phyloP scores from a whole-genome alignment of 2,113 vertebrate species.

The Dascyllus trimaculatus region DNA sequence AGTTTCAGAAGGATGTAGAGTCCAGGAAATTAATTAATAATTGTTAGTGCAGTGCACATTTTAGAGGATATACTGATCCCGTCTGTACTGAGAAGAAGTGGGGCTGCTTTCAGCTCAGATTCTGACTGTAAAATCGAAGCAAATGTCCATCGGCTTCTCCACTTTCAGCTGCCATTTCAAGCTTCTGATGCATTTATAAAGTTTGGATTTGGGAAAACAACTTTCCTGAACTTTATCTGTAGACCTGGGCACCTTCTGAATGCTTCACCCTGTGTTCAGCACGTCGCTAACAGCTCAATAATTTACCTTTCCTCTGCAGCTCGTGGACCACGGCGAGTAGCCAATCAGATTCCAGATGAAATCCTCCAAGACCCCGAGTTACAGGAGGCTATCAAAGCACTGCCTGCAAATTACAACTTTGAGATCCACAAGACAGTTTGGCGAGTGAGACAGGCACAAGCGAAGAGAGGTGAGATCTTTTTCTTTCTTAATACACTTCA shows the following conservation, averaged over 20 bases:
- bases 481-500: not conserved
- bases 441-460: constrained; percentile 90
- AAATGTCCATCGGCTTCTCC: not conserved
- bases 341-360: constrained; percentile 93
- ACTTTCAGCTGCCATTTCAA: constrained; percentile 10
- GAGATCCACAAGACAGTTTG: constrained; percentile 98
- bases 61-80: not conserved
- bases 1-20: not conserved
- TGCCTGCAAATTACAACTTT: constrained; percentile 98
- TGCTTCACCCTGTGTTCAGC: not conserved
- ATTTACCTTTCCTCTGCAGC: constrained; percentile 64
- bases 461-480: constrained; percentile 88
- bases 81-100: not conserved
- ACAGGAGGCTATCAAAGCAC: constrained; percentile 83
- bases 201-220: not conserved
- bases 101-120: not conserved
- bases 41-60: too few species aligned
- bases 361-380: constrained; percentile 89
- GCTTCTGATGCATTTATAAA: not conserved
- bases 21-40: not conserved
- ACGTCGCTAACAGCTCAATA: constrained; percentile 14
- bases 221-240: not conserved
- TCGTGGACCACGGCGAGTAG: constrained; percentile 80
- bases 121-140: not conserved
- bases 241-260: not conserved